Evolutionary conservation across 1,140 invertebrate species (phyloP).

Genomic region (Fopius arisanus): DNA sequence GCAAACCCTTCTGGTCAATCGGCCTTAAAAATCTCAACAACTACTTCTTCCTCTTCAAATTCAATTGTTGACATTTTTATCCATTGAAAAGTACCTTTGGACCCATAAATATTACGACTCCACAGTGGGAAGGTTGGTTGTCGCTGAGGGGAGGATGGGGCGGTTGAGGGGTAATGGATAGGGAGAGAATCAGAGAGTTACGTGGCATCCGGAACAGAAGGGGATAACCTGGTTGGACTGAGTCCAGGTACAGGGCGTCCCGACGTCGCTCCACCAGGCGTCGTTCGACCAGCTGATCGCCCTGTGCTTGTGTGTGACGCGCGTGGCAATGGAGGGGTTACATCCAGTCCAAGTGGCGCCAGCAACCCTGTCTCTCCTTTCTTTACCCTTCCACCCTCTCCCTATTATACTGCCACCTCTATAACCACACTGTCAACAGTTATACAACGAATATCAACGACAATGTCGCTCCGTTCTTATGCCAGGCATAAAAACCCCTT

Average conservation of each 20-base stretch:
- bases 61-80: neutral
- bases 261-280: constrained; percentile 33
- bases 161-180: neutral
- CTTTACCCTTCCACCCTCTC: constrained; percentile 22
- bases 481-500: neutral
- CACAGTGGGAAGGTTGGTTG: neutral
- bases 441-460: neutral
- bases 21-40: too few species aligned
- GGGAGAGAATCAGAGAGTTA: too few species aligned
- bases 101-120: neutral
- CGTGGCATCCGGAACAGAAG: too few species aligned
- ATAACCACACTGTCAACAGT: constrained; percentile 8
- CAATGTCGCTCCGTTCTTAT: neutral
- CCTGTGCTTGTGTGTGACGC: constrained; percentile 26
- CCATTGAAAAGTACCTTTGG: neutral
- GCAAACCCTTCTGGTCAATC: too few species aligned
- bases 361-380: constrained; percentile 44
- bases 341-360: constrained; percentile 56
- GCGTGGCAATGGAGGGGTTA: constrained; percentile 43
- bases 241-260: constrained; percentile 56
- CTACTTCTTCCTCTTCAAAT: too few species aligned
- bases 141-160: constrained; percentile 2
- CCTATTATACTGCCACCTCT: neutral
- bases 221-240: constrained; percentile 62
- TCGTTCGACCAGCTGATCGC: constrained; percentile 37